Conservation (phyloP, 2,113 vertebrate species). For the Lipophrys pholis region DNA sequence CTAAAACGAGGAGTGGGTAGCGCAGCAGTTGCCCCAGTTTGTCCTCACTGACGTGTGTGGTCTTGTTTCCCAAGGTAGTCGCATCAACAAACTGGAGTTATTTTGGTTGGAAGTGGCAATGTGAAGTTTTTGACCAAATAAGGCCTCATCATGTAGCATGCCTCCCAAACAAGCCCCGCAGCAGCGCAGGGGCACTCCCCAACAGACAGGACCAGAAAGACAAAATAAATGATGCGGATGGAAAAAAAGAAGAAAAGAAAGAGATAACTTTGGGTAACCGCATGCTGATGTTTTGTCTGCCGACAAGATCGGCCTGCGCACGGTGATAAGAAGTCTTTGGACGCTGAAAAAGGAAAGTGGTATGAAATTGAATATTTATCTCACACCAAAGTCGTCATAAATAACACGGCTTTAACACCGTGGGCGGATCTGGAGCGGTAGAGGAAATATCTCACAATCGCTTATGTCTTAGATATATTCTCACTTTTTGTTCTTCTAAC, state of each 20-base stretch:
- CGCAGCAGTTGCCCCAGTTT: constrained; percentile 63
- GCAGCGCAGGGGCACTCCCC: constrained; percentile 41
- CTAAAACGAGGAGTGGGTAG: constrained; percentile 38
- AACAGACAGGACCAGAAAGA: constrained; percentile 34
- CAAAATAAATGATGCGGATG: constrained; percentile 7
- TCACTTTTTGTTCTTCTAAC: neutral
- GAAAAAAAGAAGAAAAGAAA: constrained; percentile 15
- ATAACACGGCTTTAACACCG: constrained; percentile 9
- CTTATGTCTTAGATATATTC: neutral
- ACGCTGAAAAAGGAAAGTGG: constrained; percentile 29
- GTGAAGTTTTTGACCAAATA: constrained; percentile 84
- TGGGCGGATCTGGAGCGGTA: constrained; percentile 15
- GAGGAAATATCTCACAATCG: constrained; percentile 21
- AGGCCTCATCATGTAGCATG: constrained; percentile 67
- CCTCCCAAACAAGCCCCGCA: constrained; percentile 37
- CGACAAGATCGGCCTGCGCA: constrained; percentile 31
- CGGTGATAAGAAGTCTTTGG: constrained; percentile 53
- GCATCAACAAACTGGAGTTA: constrained; percentile 80
- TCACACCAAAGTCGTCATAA: constrained; percentile 37
- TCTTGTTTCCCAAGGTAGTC: constrained; percentile 77
- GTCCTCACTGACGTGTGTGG: constrained; percentile 75
- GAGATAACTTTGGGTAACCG: constrained; percentile 36
- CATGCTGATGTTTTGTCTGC: constrained; percentile 55
- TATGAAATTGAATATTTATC: constrained; percentile 35
- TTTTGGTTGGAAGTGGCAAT: constrained; percentile 77